Conservation (phyloP, 1,140 invertebrate species). For the Stegodyphus mimosarum region DNA sequence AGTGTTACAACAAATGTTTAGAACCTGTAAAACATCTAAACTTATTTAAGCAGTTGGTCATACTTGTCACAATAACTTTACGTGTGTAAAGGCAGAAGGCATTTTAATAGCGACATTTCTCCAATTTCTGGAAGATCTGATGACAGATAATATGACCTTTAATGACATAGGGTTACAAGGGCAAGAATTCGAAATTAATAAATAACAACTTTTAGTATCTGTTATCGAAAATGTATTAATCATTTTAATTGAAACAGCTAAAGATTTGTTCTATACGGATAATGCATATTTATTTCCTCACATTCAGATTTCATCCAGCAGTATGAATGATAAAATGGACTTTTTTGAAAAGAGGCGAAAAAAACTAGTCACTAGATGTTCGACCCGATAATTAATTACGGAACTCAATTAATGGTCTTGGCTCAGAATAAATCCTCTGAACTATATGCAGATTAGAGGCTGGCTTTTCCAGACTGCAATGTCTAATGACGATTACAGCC, state of each 20-base stretch:
- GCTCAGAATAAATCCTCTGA: constrained; percentile 21
- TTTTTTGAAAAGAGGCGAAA: not conserved
- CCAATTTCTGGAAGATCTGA: too few relatives aligned
- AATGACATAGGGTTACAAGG: too few relatives aligned
- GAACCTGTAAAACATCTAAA: too few relatives aligned
- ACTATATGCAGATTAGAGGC: constrained; percentile 12
- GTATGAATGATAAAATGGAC: not conserved
- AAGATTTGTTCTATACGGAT: not conserved
- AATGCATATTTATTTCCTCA: not conserved
- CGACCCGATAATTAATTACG: constrained; percentile 30
- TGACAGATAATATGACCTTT: too few relatives aligned
- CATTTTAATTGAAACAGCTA: not conserved
- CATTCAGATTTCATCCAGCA: not conserved
- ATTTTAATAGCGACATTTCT: too few relatives aligned
- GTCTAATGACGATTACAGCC: constrained; percentile 6
- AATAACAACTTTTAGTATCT: not conserved
- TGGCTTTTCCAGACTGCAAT: not conserved
- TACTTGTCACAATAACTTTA: too few relatives aligned
- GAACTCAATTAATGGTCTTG: constrained; percentile 25
- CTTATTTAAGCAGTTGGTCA: too few relatives aligned
- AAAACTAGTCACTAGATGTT: not conserved
- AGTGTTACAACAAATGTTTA: too few relatives aligned
- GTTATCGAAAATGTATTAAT: not conserved
- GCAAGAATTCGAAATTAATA: not conserved
- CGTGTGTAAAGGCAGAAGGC: too few relatives aligned